A percentile compares a stretch with the other conserved stretches of the same genome.
These are phyloP conservation scores for Leuciscus idus DNA, from an alignment of 2,113 vertebrate species.

Conservation along the genomic window DNA sequence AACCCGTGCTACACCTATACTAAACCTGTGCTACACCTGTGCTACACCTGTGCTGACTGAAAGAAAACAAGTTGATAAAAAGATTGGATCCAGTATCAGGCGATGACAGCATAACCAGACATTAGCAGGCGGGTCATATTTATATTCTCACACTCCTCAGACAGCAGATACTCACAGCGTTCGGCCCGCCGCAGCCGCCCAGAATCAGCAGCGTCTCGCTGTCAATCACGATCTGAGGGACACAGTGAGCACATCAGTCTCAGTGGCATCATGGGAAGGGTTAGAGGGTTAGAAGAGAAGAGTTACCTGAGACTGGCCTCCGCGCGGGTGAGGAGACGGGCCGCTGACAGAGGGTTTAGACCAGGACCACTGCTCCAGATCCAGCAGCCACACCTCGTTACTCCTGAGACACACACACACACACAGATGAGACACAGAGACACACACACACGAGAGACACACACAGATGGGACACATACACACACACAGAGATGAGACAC, in stretches of 20 bases:
- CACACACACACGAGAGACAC: too few species aligned
- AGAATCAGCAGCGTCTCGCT: slow-evolving; percentile 91
- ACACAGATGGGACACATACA: too few species aligned
- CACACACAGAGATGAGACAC: too few species aligned
- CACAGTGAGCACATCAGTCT: background rate
- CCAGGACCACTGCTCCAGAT: slow-evolving; percentile 98
- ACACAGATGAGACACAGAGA: too few species aligned
- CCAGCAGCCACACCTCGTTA: slow-evolving; percentile 95
- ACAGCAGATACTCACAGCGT: slow-evolving; percentile 83
- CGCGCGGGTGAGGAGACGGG: slow-evolving; percentile 88
- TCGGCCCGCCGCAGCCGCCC: slow-evolving; percentile 96
- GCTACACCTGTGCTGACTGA: too few species aligned
- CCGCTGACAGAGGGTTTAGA: slow-evolving; percentile 89
- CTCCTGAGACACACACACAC: slow-evolving; percentile 79
- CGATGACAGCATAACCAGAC: too few species aligned
- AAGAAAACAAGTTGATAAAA: too few species aligned
- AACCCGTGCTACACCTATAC: too few species aligned
- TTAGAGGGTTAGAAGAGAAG: background rate
- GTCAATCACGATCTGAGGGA: slow-evolving; percentile 89
- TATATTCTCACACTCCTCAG: too few species aligned
- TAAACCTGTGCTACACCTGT: too few species aligned
- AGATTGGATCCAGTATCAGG: too few species aligned
- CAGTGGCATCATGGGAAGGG: background rate
- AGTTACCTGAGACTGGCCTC: slow-evolving; percentile 94
- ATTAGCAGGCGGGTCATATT: too few species aligned